phyloP scores from a whole-genome alignment of 2,888 invertebrate species.

The Coecobrya sp. region DNA sequence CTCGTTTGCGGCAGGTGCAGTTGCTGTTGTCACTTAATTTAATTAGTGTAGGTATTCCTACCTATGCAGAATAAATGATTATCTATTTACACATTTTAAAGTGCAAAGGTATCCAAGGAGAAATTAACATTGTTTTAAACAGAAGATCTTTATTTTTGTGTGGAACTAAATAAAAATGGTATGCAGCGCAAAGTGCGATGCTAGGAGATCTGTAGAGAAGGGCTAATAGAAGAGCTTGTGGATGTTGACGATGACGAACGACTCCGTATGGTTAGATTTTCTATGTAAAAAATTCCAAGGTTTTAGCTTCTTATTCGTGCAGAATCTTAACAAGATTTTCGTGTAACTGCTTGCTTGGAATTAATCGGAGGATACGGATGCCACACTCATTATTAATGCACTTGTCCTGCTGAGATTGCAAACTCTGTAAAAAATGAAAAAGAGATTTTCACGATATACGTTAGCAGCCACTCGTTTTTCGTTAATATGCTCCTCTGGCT shows the following conservation, averaged over 20 bases:
- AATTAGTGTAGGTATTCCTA: not conserved
- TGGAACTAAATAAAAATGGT: not conserved
- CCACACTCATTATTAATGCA: slow-evolving; percentile 7
- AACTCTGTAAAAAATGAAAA: not conserved
- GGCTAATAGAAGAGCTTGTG: not conserved
- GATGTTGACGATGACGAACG: slow-evolving; percentile 17
- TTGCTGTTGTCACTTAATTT: slow-evolving; percentile 18
- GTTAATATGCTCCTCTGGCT: too few relatives aligned
- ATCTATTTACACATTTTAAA: not conserved
- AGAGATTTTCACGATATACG: not conserved
- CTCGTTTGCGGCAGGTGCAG: slow-evolving; percentile 10
- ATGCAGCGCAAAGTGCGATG: not conserved
- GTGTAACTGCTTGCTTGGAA: not conserved
- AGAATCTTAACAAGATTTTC: not conserved
- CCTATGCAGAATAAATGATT: not conserved
- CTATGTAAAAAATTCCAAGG: slow-evolving; percentile 22
- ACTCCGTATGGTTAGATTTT: slow-evolving; percentile 38
- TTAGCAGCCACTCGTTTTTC: not conserved
- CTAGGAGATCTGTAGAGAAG: not conserved
- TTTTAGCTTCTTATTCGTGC: not conserved
- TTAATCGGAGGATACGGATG: not conserved
- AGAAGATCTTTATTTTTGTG: not conserved
- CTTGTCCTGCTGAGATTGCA: not conserved
- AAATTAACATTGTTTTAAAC: not conserved
- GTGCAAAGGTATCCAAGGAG: not conserved